A percentile compares a stretch with the other conserved stretches of the same genome.
phyloP scores from a whole-genome alignment of 2,797 vertebrate genomes.

The Sebastes dallii region DNA sequence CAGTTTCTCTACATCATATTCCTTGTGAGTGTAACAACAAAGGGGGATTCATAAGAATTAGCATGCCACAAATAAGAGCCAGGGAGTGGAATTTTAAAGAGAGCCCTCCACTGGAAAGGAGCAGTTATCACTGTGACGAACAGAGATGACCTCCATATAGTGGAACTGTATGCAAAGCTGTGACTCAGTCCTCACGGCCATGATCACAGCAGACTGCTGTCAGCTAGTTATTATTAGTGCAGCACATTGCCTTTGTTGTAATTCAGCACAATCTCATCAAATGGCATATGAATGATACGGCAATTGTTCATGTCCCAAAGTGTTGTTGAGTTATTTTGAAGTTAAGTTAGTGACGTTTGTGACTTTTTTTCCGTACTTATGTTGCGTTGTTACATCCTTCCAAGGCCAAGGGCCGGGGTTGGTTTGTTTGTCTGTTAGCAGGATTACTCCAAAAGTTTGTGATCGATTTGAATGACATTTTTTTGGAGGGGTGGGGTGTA shows the following conservation, averaged over 20 bases:
- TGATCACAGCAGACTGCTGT: slow-evolving; percentile 8
- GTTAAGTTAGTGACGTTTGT: too few species aligned
- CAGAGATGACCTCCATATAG: slow-evolving; percentile 14
- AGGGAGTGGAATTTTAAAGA: slow-evolving; percentile 10
- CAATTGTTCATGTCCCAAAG: neutral
- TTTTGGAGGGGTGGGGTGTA: too few species aligned
- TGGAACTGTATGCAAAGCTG: slow-evolving; percentile 28
- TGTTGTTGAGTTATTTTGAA: too few species aligned
- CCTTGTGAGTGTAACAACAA: slow-evolving; percentile 42
- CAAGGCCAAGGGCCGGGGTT: too few species aligned
- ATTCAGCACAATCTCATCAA: neutral
- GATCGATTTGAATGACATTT: too few species aligned
- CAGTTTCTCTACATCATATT: slow-evolving; percentile 25
- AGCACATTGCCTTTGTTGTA: neutral
- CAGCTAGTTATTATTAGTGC: slow-evolving; percentile 17
- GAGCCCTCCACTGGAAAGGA: slow-evolving; percentile 49
- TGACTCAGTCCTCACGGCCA: slow-evolving; percentile 4
- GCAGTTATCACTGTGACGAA: slow-evolving; percentile 14
- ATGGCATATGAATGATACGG: neutral
- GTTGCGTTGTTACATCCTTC: too few species aligned
- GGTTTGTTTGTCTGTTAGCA: too few species aligned
- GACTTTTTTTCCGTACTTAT: too few species aligned
- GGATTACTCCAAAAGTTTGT: too few species aligned
- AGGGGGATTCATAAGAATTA: slow-evolving; percentile 27
- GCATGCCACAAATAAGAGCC: neutral